These are phyloP conservation scores for Coelinius sp. DNA, from an alignment of 2,888 invertebrate species.

Conservation along the genomic window DNA sequence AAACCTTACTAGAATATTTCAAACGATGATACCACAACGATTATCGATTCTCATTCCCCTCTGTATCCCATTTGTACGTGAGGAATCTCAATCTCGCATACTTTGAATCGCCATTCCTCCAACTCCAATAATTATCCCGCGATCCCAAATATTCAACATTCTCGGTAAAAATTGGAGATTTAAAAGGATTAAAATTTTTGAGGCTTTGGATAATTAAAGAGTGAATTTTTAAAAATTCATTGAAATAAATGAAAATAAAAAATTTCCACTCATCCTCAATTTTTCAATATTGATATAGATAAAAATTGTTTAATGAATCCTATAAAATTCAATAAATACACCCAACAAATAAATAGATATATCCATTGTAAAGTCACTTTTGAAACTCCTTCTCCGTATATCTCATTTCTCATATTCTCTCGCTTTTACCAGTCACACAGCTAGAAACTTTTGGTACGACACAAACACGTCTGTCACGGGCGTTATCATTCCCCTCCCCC, in stretches of 20 bases:
- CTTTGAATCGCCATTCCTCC: background rate
- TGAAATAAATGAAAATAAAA: background rate
- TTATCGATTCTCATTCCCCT: slow-evolving; percentile 15
- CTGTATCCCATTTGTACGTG: background rate
- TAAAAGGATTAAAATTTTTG: background rate
- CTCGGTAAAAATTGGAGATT: background rate
- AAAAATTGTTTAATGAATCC: background rate
- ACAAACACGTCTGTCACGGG: slow-evolving; percentile 32
- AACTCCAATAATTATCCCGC: slow-evolving; percentile 16
- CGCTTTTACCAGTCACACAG: slow-evolving; percentile 14
- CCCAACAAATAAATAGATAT: slow-evolving; percentile 10
- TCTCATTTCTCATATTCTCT: slow-evolving; percentile 28
- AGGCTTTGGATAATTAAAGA: background rate
- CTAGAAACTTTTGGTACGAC: slow-evolving; percentile 31
- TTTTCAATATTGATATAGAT: background rate
- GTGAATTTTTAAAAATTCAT: background rate
- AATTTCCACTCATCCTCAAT: background rate
- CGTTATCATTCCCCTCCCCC: slow-evolving; percentile 23
- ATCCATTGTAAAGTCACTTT: background rate
- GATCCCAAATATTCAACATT: background rate
- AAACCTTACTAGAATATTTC: background rate
- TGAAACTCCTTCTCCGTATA: slow-evolving; percentile 19
- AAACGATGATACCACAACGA: slow-evolving; percentile 2
- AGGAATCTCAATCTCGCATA: slow-evolving; percentile 15
- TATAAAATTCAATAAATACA: background rate